Evolutionary conservation across 1,140 invertebrate species (phyloP).

Genomic region (Pantala flavescens): DNA sequence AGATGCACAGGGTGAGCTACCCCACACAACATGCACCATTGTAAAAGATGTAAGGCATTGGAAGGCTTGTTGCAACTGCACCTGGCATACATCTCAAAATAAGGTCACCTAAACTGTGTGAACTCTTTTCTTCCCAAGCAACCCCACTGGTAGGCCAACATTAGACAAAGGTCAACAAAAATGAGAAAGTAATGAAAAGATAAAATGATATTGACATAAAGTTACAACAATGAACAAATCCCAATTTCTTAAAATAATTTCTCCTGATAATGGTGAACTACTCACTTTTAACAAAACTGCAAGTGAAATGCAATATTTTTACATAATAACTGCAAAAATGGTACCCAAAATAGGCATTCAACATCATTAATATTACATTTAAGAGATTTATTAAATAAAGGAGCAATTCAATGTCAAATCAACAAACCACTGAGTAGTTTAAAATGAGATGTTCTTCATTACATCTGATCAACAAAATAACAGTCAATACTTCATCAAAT

Average conservation of each 20-base stretch:
- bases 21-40: conserved; percentile 3
- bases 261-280: background rate
- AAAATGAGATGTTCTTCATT: background rate
- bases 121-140: conserved; percentile 1
- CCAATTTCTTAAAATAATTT: background rate
- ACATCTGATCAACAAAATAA: background rate
- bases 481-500: background rate
- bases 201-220: background rate
- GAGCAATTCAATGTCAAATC: background rate
- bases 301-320: background rate
- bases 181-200: background rate
- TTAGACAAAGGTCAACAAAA: background rate
- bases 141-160: conserved; percentile 7
- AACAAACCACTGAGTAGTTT: conserved; percentile 2
- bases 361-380: background rate
- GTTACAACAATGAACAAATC: background rate
- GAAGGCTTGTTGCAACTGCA: conserved; percentile 7
- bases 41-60: conserved; percentile 9
- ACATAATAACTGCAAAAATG: background rate
- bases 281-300: background rate
- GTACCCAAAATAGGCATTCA: background rate
- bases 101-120: conserved; percentile 4
- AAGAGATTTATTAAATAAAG: background rate
- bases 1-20: background rate
- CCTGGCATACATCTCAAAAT: conserved; percentile 1